phyloP scores from a whole-genome alignment of 2,113 vertebrate genomes.

The Malaclemys terrapin region DNA sequence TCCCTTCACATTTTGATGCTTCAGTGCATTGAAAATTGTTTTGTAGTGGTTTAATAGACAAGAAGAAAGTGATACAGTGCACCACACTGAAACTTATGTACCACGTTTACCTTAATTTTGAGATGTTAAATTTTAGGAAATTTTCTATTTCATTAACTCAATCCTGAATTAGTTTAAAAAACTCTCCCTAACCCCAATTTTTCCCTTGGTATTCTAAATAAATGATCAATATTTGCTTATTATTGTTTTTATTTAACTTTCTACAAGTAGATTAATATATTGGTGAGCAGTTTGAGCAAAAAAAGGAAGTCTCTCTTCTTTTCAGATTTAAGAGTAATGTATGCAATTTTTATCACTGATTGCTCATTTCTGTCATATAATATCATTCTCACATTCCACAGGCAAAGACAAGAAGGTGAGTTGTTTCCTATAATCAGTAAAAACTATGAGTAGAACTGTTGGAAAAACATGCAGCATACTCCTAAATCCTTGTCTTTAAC shows the following conservation, averaged over 20 bases:
- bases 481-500: background rate
- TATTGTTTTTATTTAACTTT: background rate
- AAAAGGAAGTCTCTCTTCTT: background rate
- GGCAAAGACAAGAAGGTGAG: background rate
- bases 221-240: background rate
- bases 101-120: background rate
- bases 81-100: background rate
- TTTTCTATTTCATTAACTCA: background rate
- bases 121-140: background rate
- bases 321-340: constrained; percentile 13
- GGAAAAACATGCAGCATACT: background rate
- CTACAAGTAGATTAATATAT: background rate
- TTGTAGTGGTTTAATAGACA: background rate
- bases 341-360: background rate
- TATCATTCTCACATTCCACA: constrained; percentile 3
- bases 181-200: background rate
- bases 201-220: background rate
- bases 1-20: background rate
- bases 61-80: background rate
- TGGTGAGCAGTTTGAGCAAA: background rate
- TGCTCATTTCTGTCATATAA: background rate
- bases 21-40: background rate
- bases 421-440: constrained; percentile 3
- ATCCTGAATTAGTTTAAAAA: background rate
- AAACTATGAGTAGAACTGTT: background rate